These are phyloP conservation scores for Crotalus horridus DNA, from an alignment of 2,113 vertebrate genomes.

Conservation along the genomic window DNA sequence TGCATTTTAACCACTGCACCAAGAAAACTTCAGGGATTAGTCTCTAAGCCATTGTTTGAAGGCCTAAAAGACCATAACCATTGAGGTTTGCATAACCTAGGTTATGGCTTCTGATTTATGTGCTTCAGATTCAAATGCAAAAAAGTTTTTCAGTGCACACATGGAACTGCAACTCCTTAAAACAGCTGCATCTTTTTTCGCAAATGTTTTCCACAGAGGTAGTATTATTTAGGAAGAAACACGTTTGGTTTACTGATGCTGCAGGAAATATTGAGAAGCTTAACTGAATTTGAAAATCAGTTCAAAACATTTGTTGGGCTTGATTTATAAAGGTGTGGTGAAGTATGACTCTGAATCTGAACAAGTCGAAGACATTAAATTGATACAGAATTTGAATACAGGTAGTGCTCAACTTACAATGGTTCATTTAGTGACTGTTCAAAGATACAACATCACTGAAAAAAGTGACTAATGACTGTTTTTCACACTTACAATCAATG, in stretches of 20 bases:
- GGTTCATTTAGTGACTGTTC: not conserved
- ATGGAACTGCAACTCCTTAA: too few species aligned
- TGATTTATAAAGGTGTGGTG: not conserved
- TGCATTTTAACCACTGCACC: not conserved
- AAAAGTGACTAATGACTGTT: not conserved
- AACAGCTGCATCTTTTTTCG: too few species aligned
- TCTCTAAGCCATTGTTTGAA: not conserved
- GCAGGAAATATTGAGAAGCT: not conserved
- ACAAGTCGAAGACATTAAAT: not conserved
- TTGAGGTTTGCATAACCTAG: not conserved
- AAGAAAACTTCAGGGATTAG: not conserved
- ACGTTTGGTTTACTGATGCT: not conserved
- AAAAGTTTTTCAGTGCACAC: not conserved
- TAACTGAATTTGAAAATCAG: not conserved
- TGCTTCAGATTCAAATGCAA: not conserved
- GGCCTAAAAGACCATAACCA: not conserved
- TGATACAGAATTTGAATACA: not conserved
- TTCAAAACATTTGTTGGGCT: not conserved
- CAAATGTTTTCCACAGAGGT: too few species aligned
- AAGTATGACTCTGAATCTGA: not conserved
- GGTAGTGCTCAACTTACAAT: not conserved
- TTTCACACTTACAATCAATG: not conserved
- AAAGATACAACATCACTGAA: not conserved
- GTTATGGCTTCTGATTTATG: not conserved
- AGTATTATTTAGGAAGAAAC: too few species aligned